phyloP scores from a whole-genome alignment of 2,888 invertebrate genomes.

The Troides helena region DNA sequence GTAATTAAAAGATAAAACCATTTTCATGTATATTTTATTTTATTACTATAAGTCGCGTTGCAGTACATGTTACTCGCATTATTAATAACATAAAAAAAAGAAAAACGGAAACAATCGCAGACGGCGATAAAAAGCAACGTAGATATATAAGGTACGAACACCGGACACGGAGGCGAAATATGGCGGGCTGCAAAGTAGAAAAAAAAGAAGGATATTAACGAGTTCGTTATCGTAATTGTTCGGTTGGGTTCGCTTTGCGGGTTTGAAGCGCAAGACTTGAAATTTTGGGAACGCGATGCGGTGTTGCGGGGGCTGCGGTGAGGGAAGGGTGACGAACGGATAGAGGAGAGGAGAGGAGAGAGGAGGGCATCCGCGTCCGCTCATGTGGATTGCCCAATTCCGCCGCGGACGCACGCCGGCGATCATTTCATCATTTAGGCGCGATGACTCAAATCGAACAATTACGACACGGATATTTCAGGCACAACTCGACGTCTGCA shows the following conservation, averaged over 20 bases:
- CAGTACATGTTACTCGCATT: constrained; percentile 41
- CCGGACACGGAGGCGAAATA: constrained; percentile 33
- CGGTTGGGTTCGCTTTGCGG: constrained; percentile 52
- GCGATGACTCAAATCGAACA: constrained; percentile 60
- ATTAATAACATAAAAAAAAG: constrained; percentile 29
- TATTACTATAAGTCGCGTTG: constrained; percentile 34
- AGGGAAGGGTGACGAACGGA: constrained; percentile 19
- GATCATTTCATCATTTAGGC: constrained; percentile 63
- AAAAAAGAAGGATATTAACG: constrained; percentile 49
- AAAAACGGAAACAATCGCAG: constrained; percentile 36
- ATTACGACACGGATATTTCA: constrained; percentile 59
- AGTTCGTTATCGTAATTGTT: constrained; percentile 49
- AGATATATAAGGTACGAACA: constrained; percentile 33
- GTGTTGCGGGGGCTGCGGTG: constrained; percentile 26
- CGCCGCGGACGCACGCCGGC: constrained; percentile 53
- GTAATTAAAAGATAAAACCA: constrained; percentile 17
- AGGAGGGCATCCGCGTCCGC: constrained; percentile 48
- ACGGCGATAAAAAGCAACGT: constrained; percentile 33
- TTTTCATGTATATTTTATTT: constrained; percentile 24
- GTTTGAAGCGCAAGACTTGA: constrained; percentile 47
- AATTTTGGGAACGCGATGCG: constrained; percentile 49
- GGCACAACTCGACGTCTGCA: constrained; percentile 31
- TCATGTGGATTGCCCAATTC: constrained; percentile 73
- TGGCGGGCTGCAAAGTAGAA: constrained; percentile 45
- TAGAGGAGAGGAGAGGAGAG: too few species aligned